Evolutionary conservation across 2,797 vertebrate genomes (phyloP).

Genomic region (Helicolenus hilgendorfi): DNA sequence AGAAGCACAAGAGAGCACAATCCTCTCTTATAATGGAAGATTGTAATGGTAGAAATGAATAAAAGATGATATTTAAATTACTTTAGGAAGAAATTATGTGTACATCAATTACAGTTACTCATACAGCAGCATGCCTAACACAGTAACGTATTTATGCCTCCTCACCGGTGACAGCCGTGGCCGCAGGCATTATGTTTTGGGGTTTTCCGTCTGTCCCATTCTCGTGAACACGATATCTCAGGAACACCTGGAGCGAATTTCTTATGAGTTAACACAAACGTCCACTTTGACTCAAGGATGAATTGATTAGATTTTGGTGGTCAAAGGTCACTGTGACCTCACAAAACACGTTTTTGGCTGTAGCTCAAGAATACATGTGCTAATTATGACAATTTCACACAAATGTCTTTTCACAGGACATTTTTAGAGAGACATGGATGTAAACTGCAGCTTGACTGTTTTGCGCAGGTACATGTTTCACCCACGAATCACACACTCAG

Average conservation of each 20-base stretch:
- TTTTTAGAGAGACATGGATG: not conserved
- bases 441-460: no score
- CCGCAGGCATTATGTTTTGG: not conserved
- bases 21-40: not conserved
- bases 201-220: not conserved
- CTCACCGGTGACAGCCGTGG: not conserved
- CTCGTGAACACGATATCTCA: accelerated
- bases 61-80: not conserved
- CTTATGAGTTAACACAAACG: not conserved
- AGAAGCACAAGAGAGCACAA: conserved; percentile 1
- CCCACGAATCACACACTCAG: not conserved
- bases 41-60: not conserved
- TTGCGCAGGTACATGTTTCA: no score
- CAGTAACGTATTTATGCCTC: not conserved
- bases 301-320: not conserved
- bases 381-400: not conserved
- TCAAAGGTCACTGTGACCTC: not conserved
- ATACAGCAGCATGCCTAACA: not conserved
- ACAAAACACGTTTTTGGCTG: not conserved
- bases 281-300: not conserved
- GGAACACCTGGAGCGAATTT: not conserved
- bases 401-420: not conserved
- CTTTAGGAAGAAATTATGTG: not conserved
- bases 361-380: not conserved
- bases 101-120: not conserved